A percentile compares a stretch with the other conserved stretches of the same genome.
Conservation (phyloP, 2,113 vertebrate species). For the Pseudolaguvia tuberculata region DNA sequence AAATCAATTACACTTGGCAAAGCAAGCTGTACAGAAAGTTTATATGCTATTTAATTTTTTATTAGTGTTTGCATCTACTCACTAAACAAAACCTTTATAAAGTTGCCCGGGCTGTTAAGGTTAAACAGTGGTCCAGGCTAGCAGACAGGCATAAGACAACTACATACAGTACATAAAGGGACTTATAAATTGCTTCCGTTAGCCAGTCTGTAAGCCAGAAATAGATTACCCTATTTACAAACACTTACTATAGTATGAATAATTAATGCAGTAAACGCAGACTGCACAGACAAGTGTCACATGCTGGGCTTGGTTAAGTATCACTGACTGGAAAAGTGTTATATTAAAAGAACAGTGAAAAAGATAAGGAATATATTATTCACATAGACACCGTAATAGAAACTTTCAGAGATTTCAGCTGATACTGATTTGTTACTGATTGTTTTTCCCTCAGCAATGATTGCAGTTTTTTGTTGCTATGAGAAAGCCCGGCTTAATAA, state of each 20-base stretch:
- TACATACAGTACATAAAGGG: background rate
- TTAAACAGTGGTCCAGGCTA: background rate
- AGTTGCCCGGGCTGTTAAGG: background rate
- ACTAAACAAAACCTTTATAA: too few species aligned
- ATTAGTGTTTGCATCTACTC: too few species aligned
- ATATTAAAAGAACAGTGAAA: background rate
- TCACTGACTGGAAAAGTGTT: background rate
- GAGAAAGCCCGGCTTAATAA: background rate
- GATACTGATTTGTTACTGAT: background rate
- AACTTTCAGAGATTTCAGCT: background rate
- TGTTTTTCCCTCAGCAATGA: background rate
- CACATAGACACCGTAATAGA: too few species aligned
- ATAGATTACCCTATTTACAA: slow-evolving; percentile 38
- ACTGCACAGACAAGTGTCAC: slow-evolving; percentile 13
- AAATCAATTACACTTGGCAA: too few species aligned
- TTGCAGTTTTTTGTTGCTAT: background rate
- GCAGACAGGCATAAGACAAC: background rate
- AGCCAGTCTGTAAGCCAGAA: slow-evolving; percentile 24
- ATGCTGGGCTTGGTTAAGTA: slow-evolving; percentile 2
- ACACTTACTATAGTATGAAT: slow-evolving; percentile 50
- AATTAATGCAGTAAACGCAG: slow-evolving; percentile 46
- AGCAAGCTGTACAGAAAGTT: too few species aligned
- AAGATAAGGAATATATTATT: background rate
- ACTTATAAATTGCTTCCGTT: background rate
- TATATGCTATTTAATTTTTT: too few species aligned